Evolutionary conservation across 2,888 invertebrate genomes (phyloP).

Genomic region (Sthenelais limicola): DNA sequence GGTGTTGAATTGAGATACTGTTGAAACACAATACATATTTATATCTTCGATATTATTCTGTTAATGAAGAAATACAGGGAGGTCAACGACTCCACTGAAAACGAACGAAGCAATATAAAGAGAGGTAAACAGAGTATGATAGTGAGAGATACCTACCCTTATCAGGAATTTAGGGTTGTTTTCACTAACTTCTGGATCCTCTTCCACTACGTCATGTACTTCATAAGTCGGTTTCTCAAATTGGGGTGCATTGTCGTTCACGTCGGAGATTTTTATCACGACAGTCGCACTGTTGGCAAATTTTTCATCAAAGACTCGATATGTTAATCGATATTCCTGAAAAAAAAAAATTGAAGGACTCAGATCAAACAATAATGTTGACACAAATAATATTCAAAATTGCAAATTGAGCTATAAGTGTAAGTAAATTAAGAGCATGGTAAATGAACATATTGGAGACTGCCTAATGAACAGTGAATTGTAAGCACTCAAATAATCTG

Average conservation of each 20-base stretch:
- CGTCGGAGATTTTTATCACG: constrained; percentile 53
- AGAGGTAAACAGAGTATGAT: neutral
- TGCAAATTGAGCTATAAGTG: neutral
- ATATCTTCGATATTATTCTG: too few relatives aligned
- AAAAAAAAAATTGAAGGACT: neutral
- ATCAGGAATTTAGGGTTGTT: constrained; percentile 53
- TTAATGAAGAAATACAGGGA: too few relatives aligned
- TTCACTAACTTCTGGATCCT: constrained; percentile 50
- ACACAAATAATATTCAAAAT: neutral
- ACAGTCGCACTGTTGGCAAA: constrained; percentile 56
- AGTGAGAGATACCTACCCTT: constrained; percentile 46
- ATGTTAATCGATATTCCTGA: constrained; percentile 51
- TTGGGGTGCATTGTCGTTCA: constrained; percentile 57
- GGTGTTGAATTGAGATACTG: too few relatives aligned
- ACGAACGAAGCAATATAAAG: too few relatives aligned
- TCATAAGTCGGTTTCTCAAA: constrained; percentile 53
- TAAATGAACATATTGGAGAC: too few relatives aligned
- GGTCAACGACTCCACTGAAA: too few relatives aligned
- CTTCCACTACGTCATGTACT: constrained; percentile 56
- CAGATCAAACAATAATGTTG: neutral
- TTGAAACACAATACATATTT: too few relatives aligned
- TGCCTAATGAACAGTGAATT: too few relatives aligned
- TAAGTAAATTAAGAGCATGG: too few relatives aligned
- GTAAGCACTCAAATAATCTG: too few relatives aligned
- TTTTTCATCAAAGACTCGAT: constrained; percentile 57